These are phyloP conservation scores for Porites evermanni DNA, from an alignment of 92 coral and sea anemone species.

Conservation along the genomic window DNA sequence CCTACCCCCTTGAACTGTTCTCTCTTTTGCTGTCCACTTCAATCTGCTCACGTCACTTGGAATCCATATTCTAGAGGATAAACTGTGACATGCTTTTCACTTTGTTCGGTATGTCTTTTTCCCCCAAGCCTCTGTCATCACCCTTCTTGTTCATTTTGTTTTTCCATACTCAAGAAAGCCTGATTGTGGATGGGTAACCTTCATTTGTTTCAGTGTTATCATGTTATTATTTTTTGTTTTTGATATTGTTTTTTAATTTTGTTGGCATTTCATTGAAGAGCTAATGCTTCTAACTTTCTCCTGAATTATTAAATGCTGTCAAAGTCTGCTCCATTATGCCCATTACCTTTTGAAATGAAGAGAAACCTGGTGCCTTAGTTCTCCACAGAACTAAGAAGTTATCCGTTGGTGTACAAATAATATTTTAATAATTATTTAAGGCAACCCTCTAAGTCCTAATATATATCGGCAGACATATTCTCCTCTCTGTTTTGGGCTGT, in stretches of 20 bases:
- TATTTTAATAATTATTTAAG: no score
- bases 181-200: conserved; percentile 8
- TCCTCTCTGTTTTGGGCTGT: no score
- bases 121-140: conserved; percentile 47
- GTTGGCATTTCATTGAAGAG: conserved; percentile 34
- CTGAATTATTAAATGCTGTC: conserved; percentile 1
- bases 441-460: no score
- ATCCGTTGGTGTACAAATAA: no score
- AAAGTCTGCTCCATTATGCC: not conserved
- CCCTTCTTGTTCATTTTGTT: conserved; percentile 40
- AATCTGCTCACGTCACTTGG: conserved; percentile 80
- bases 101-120: conserved; percentile 96
- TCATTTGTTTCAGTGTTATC: conserved; percentile 10
- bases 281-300: conserved; percentile 57
- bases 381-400: no score
- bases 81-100: conserved; percentile 99
- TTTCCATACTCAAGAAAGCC: conserved; percentile 22
- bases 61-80: conserved; percentile 93
- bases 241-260: conserved; percentile 15
- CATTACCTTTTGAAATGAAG: not conserved
- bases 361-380: not conserved
- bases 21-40: conserved; percentile 76
- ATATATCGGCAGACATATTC: no score
- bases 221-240: conserved; percentile 24
- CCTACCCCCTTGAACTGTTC: conserved; percentile 47